These are phyloP conservation scores for Crossoptilon crossoptilon DNA, from an alignment of 2,797 vertebrate species.

Conservation along the genomic window DNA sequence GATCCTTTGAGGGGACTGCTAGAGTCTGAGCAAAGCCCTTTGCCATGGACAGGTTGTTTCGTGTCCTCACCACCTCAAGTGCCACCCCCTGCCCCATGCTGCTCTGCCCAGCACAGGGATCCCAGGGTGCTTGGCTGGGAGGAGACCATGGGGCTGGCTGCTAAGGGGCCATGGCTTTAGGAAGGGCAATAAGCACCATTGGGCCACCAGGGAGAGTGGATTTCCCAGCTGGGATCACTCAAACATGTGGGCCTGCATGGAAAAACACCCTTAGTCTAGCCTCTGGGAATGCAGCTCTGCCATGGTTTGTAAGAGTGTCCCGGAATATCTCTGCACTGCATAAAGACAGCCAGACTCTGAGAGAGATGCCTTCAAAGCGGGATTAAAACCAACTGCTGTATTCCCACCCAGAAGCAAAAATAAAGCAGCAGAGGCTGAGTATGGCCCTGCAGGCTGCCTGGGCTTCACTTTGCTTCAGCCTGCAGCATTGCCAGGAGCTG, in stretches of 20 bases:
- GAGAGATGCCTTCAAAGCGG: not conserved
- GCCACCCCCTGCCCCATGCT: not conserved
- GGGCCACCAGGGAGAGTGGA: conserved; percentile 18
- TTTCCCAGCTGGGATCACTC: conserved; percentile 58
- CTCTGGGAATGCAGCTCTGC: conserved; percentile 28
- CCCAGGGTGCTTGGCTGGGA: not conserved
- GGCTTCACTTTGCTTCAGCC: not conserved
- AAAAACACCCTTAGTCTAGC: not conserved
- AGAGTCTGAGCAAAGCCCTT: not conserved
- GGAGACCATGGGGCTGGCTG: not conserved
- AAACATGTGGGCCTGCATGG: conserved; percentile 5
- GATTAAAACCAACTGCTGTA: conserved; percentile 54
- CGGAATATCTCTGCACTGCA: conserved; percentile 16
- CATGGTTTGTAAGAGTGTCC: conserved; percentile 44
- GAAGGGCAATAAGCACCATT: conserved; percentile 27
- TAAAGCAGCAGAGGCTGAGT: not conserved
- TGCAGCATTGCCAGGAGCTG: not conserved
- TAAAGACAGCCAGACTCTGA: conserved; percentile 26
- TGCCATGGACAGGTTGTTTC: not conserved
- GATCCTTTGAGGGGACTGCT: not conserved
- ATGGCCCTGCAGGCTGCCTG: not conserved
- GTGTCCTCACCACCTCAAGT: not conserved
- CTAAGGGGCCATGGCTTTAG: not conserved
- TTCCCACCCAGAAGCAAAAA: conserved; percentile 57
- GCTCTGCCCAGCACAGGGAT: not conserved